Percentiles rank a stretch among this genome's conserved stretches.
phyloP scores from a whole-genome alignment of 2,113 vertebrate species.

The Nesoenas mayeri region DNA sequence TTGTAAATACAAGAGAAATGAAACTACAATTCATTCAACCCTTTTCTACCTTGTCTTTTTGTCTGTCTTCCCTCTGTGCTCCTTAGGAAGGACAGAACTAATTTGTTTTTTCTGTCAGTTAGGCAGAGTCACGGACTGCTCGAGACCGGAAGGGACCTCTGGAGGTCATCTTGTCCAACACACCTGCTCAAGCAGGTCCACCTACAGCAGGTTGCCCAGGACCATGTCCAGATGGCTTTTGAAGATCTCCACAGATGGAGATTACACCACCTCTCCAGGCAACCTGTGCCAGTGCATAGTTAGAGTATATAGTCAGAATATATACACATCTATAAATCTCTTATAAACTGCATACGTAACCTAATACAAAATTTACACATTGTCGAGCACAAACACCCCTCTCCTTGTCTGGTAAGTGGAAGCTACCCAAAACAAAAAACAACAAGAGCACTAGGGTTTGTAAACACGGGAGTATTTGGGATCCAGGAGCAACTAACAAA shows the following conservation, averaged over 20 bases:
- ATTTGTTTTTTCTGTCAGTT: background rate
- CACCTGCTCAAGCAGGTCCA: too few species aligned
- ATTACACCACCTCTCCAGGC: background rate
- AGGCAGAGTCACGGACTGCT: background rate
- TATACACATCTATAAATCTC: background rate
- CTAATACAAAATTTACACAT: background rate
- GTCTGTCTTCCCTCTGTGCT: background rate
- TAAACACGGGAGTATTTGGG: background rate
- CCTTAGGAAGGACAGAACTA: background rate
- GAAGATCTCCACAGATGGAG: background rate
- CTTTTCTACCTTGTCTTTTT: background rate
- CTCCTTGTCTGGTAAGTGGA: background rate
- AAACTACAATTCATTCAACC: background rate
- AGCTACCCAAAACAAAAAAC: background rate
- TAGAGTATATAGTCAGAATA: background rate
- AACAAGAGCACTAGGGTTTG: background rate
- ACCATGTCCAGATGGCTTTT: background rate
- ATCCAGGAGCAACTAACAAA: background rate
- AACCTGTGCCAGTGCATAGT: background rate
- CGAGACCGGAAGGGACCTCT: background rate
- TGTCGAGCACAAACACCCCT: background rate
- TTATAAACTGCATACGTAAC: background rate
- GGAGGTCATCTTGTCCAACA: background rate
- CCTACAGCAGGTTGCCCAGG: background rate
- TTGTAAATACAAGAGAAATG: background rate